These are phyloP conservation scores for Theristicus caerulescens DNA, from an alignment of 2,113 vertebrate species.

Conservation along the genomic window DNA sequence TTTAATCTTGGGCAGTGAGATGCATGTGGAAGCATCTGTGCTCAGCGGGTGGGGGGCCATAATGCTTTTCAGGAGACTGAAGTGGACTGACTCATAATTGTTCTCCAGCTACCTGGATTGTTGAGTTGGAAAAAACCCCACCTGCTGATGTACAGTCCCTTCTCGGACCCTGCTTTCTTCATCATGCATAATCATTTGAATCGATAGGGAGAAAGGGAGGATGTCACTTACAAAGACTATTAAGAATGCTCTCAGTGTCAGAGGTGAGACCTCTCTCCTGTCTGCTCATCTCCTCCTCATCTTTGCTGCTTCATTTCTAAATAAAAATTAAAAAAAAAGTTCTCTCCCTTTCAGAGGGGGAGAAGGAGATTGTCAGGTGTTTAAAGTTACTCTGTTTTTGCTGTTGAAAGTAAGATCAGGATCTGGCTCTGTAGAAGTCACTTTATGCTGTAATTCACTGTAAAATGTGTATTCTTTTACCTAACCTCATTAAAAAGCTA, in stretches of 20 bases:
- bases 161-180: not conserved
- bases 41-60: rapidly evolving
- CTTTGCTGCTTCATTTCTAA: not conserved
- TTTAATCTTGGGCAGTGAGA: not conserved
- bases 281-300: not conserved
- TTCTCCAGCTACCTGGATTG: not conserved
- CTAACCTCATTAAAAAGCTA: not conserved
- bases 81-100: not conserved
- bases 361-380: not conserved
- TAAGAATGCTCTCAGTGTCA: not conserved
- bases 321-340: not conserved
- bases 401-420: not conserved
- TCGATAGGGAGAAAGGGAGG: not conserved
- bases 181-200: not conserved
- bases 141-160: not conserved
- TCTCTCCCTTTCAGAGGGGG: not conserved
- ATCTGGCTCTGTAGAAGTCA: not conserved
- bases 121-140: not conserved
- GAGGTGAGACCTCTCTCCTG: not conserved
- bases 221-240: not conserved
- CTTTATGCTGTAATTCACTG: not conserved
- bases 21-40: not conserved
- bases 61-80: not conserved
- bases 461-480: not conserved
- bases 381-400: not conserved